Conservation (phyloP, 2,888 invertebrate genomes). For the Papilio demoleus region DNA sequence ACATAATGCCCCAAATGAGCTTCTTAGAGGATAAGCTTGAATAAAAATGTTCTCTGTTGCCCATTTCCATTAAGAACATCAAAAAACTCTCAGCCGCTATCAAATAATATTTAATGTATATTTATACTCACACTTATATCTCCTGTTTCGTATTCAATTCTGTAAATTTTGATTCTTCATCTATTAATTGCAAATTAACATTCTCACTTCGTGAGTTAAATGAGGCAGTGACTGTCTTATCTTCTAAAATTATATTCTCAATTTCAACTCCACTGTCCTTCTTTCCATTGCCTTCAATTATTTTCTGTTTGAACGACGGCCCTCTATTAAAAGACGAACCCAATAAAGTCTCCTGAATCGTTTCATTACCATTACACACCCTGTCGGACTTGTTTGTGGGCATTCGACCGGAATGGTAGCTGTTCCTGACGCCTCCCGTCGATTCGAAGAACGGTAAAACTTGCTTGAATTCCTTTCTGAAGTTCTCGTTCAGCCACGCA, state of each 20-base stretch:
- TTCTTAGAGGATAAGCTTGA: neutral
- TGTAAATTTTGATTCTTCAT: slow-evolving; percentile 71
- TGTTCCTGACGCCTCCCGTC: slow-evolving; percentile 76
- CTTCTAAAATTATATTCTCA: slow-evolving; percentile 82
- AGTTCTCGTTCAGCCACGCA: slow-evolving; percentile 98
- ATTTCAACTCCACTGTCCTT: slow-evolving; percentile 83
- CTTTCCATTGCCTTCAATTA: slow-evolving; percentile 64
- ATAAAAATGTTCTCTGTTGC: neutral
- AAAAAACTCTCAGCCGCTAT: too few species aligned
- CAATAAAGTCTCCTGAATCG: slow-evolving; percentile 87
- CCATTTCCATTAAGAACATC: too few species aligned
- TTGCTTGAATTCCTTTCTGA: slow-evolving; percentile 96
- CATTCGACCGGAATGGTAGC: slow-evolving; percentile 76
- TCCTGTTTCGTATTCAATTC: slow-evolving; percentile 61
- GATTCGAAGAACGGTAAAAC: slow-evolving; percentile 87
- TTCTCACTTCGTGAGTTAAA: slow-evolving; percentile 70
- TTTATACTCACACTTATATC: slow-evolving; percentile 64
- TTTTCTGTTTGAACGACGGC: slow-evolving; percentile 71
- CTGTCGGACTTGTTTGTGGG: slow-evolving; percentile 84
- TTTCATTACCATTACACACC: slow-evolving; percentile 90
- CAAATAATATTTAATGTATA: too few species aligned
- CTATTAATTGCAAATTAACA: slow-evolving; percentile 72
- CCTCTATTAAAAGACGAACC: slow-evolving; percentile 83
- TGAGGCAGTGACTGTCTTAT: slow-evolving; percentile 67
- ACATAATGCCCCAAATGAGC: neutral